phyloP scores from a whole-genome alignment of 2,113 vertebrate species.

The Psittacara wagleri region DNA sequence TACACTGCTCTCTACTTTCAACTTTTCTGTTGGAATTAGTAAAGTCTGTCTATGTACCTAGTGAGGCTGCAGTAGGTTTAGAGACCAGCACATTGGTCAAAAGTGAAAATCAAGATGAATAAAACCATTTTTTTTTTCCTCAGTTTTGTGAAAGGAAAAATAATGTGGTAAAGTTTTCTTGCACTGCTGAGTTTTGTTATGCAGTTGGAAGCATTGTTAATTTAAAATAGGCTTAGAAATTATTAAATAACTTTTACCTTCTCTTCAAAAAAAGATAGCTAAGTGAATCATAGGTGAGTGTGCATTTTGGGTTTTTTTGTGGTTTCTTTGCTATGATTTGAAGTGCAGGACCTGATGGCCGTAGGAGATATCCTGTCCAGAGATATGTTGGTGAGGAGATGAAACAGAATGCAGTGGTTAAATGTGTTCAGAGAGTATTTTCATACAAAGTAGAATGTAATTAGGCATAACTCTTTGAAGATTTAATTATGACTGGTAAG shows the following conservation, averaged over 20 bases:
- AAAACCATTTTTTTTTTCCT: background rate
- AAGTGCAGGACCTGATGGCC: background rate
- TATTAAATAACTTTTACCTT: background rate
- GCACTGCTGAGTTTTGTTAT: background rate
- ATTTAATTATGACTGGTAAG: background rate
- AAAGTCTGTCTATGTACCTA: background rate
- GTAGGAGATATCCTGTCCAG: background rate
- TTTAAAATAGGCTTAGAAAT: background rate
- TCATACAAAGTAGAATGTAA: background rate
- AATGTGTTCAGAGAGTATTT: background rate
- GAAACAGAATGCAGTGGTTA: background rate
- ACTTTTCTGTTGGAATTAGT: background rate
- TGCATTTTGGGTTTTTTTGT: background rate
- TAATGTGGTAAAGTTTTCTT: background rate
- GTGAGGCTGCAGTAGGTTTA: background rate
- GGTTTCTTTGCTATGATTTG: background rate
- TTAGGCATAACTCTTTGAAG: background rate
- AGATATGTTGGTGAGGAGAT: background rate
- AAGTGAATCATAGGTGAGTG: background rate
- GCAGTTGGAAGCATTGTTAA: background rate
- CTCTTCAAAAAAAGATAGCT: background rate
- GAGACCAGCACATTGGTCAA: background rate
- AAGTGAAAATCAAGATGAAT: background rate
- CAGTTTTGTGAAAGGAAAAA: background rate
- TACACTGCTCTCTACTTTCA: background rate